Evolutionary conservation across 2,888 invertebrate genomes (phyloP).

Genomic region (Myathropa florea): DNA sequence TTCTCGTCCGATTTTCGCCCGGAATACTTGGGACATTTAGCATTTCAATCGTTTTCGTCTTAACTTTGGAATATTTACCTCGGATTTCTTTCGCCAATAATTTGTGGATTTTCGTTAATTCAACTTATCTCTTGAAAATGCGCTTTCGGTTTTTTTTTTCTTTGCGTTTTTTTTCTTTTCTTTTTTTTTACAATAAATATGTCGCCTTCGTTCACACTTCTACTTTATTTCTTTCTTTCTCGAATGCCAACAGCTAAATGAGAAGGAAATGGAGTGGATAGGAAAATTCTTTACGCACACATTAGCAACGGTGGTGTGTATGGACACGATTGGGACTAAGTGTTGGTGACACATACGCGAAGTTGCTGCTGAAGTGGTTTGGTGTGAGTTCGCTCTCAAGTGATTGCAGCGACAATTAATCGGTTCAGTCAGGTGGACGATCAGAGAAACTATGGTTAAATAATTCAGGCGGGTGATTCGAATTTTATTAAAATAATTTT

Average conservation of each 20-base stretch:
- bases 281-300: constrained; percentile 69
- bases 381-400: constrained; percentile 15
- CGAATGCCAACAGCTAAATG: constrained; percentile 74
- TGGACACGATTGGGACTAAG: constrained; percentile 13
- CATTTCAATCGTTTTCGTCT: neutral
- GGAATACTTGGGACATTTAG: neutral
- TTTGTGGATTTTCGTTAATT: constrained; percentile 54
- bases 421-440: constrained; percentile 12
- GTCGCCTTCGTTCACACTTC: constrained; percentile 67
- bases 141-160: constrained; percentile 60
- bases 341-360: constrained; percentile 23
- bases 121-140: constrained; percentile 66
- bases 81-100: constrained; percentile 59
- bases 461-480: constrained; percentile 49
- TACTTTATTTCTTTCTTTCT: constrained; percentile 71
- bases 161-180: constrained; percentile 43
- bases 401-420: constrained; percentile 21
- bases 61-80: constrained; percentile 58
- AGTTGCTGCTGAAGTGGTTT: constrained; percentile 12
- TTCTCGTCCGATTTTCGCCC: constrained; percentile 6
- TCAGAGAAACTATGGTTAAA: constrained; percentile 33
- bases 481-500: neutral
- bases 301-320: constrained; percentile 6
- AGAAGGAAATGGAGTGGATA: constrained; percentile 72
- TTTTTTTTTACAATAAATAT: constrained; percentile 70